phyloP scores from a whole-genome alignment of 2,113 vertebrate genomes.

The Porphyrio hochstetteri region DNA sequence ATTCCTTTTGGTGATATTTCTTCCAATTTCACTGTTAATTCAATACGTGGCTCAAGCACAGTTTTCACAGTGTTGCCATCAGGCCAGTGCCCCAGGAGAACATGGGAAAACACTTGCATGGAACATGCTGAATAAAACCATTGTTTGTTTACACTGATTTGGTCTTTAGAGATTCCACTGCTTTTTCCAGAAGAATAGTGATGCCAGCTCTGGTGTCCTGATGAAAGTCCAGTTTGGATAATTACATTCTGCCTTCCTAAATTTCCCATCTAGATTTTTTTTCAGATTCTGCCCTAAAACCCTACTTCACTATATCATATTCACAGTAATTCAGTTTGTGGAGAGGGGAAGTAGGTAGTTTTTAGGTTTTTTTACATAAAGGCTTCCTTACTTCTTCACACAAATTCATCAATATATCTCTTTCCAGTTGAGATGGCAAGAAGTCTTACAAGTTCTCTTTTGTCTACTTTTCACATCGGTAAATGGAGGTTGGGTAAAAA shows the following conservation, averaged over 20 bases:
- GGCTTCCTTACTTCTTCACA: neutral
- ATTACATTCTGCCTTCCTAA: neutral
- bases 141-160: neutral
- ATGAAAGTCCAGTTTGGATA: neutral
- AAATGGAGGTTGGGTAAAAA: neutral
- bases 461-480: neutral
- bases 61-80: neutral
- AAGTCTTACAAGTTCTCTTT: neutral
- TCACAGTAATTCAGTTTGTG: neutral
- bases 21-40: neutral
- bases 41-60: neutral
- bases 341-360: too few relatives aligned
- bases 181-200: neutral
- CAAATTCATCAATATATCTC: neutral
- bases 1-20: neutral
- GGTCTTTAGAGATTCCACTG: neutral
- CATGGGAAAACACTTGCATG: neutral
- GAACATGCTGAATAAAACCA: neutral
- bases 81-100: neutral
- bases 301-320: neutral
- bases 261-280: neutral
- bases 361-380: neutral
- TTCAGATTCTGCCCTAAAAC: neutral
- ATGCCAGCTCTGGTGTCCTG: neutral
- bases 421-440: neutral